phyloP scores from a whole-genome alignment of 2,797 vertebrate genomes.

The Sparus aurata region DNA sequence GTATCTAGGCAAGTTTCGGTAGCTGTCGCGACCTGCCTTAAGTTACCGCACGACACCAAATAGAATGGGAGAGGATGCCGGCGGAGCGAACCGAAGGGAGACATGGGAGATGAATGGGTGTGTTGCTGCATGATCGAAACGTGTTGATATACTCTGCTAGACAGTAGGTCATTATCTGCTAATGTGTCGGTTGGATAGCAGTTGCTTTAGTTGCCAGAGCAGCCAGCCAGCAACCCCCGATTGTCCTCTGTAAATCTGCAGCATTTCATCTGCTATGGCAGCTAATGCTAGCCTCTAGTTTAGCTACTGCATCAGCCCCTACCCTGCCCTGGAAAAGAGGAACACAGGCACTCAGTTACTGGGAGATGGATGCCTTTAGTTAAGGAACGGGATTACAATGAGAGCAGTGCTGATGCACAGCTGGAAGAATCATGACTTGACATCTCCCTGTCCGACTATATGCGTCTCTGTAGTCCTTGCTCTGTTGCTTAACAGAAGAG shows the following conservation, averaged over 20 bases:
- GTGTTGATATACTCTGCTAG: background rate
- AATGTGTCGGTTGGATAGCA: background rate
- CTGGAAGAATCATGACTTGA: slow-evolving; percentile 36
- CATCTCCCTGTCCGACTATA: slow-evolving; percentile 10
- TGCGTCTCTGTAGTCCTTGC: slow-evolving; percentile 2
- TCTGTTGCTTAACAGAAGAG: slow-evolving; percentile 8
- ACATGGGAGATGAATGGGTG: slow-evolving; percentile 40
- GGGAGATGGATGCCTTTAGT: slow-evolving; percentile 46
- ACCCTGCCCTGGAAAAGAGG: slow-evolving; percentile 68
- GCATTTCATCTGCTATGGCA: slow-evolving; percentile 66
- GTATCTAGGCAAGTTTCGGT: slow-evolving; percentile 63
- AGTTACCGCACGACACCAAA: slow-evolving; percentile 41
- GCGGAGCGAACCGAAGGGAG: slow-evolving; percentile 24
- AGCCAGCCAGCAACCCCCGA: slow-evolving; percentile 39
- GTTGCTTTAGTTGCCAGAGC: slow-evolving; percentile 31
- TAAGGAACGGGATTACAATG: slow-evolving; percentile 8
- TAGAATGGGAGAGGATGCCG: slow-evolving; percentile 46
- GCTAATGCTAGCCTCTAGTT: slow-evolving; percentile 66
- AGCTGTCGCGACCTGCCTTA: slow-evolving; percentile 48
- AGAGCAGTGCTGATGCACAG: slow-evolving; percentile 36
- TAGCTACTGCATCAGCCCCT: slow-evolving; percentile 77
- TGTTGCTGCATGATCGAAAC: slow-evolving; percentile 26
- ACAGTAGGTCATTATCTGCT: background rate
- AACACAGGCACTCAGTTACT: slow-evolving; percentile 40
- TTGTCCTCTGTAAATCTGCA: slow-evolving; percentile 67